phyloP scores from a whole-genome alignment of 2,113 vertebrate species.

The Meleagris gallopavo region DNA sequence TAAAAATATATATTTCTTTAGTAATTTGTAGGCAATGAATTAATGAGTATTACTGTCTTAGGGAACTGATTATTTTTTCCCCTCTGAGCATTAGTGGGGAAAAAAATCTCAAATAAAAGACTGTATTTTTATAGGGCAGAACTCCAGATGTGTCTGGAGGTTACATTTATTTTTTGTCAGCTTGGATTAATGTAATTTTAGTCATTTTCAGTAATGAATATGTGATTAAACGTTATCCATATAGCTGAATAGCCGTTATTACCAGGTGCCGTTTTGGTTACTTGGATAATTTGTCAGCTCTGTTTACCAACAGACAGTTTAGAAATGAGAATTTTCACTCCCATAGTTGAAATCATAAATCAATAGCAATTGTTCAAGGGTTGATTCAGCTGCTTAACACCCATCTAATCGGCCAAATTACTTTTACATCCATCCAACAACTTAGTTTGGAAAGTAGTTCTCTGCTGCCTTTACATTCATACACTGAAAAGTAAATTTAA shows the following conservation, averaged over 20 bases:
- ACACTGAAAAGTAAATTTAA: slow-evolving; percentile 5
- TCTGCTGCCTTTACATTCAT: not conserved
- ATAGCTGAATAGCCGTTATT: slow-evolving; percentile 54
- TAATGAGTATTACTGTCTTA: not conserved
- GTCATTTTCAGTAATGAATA: slow-evolving; percentile 59
- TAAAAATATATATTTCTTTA: not conserved
- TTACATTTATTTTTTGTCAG: slow-evolving; percentile 13
- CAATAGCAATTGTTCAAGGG: slow-evolving; percentile 44
- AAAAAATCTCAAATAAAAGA: not conserved
- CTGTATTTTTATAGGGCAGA: not conserved
- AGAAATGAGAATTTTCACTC: slow-evolving; percentile 66
- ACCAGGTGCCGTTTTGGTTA: slow-evolving; percentile 72
- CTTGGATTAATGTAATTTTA: not conserved
- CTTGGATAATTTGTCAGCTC: slow-evolving; percentile 64
- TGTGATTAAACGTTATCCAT: slow-evolving; percentile 71
- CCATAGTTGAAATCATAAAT: slow-evolving; percentile 73
- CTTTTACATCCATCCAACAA: not conserved
- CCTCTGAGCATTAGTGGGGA: not conserved
- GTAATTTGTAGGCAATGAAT: not conserved
- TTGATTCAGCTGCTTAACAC: slow-evolving; percentile 72
- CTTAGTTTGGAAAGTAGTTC: not conserved
- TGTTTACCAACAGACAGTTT: slow-evolving; percentile 52
- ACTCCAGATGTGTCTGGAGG: not conserved
- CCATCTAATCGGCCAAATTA: slow-evolving; percentile 36
- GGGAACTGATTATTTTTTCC: not conserved